These are phyloP conservation scores for Centropus unirufus DNA, from an alignment of 2,113 vertebrate genomes.

Conservation along the genomic window DNA sequence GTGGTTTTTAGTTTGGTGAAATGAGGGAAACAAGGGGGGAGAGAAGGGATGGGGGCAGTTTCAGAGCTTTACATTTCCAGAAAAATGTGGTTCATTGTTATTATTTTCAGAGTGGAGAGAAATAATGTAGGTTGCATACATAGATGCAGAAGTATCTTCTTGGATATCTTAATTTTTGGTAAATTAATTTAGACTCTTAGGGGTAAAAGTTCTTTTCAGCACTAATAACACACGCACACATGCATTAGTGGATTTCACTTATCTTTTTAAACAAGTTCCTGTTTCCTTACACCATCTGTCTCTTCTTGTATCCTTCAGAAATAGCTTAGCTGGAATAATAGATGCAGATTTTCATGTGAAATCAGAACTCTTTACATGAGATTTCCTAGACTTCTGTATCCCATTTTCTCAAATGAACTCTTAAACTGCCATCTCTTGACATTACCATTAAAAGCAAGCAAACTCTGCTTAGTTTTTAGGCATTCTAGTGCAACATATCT, in stretches of 20 bases:
- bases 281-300: neutral
- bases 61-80: neutral
- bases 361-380: neutral
- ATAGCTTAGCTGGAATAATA: neutral
- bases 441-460: neutral
- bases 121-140: neutral
- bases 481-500: neutral
- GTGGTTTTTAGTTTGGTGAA: neutral
- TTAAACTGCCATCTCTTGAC: neutral
- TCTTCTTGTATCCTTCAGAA: neutral
- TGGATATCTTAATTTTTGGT: neutral
- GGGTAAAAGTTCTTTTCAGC: neutral
- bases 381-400: neutral
- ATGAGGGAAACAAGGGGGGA: neutral
- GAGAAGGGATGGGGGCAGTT: neutral
- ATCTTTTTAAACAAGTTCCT: neutral
- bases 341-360: neutral
- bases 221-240: neutral
- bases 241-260: neutral
- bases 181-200: neutral
- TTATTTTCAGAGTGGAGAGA: neutral
- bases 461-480: neutral
- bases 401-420: neutral
- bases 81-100: neutral
- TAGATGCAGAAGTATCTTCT: neutral